Base-by-base conservation (phyloP, 2,888 invertebrate species). In the Machimus atricapillus region DNA sequence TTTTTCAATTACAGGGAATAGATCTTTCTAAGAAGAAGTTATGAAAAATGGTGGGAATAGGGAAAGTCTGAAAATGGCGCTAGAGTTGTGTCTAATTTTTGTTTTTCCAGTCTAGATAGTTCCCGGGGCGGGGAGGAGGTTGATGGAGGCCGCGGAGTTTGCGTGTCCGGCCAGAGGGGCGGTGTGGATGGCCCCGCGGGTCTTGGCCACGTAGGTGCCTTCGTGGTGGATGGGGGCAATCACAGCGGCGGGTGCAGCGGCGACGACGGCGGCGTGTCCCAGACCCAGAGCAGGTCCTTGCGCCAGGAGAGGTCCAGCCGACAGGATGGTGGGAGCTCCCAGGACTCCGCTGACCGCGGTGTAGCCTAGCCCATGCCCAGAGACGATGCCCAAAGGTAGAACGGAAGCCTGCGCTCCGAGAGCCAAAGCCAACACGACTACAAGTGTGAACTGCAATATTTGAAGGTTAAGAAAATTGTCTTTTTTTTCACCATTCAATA, bases 101-200 rank as follows among this genome's bases (percentile, higher is more conserved):
- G 27, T 27, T 46, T 14, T 58, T 58, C 40, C 19, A 43, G 58
- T 82, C 90, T 90, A 91, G 87, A 88, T 89, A 56, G 92, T 92
- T 77, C 92, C 92, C 77, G 92, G 92, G 87, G 92, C 92, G 85
- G 92, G 90, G 74, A 91, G 91, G 87, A 92, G 90, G 87, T 92
- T 92, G 85, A 92, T 89, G 4, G 92, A 91, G 87, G 92, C 91
- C 87, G 91, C 92, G 0, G 92, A 92, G 88, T 90, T 90, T 87
- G 91, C 90, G 89, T 92, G 92, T 87, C 92, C 92, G 85, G 92
- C 91, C 78, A 92, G 90, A 79, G 92, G 92, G 79, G 92, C 92
- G 76, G 91, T 90, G 87, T 92, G 92, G 66, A 92, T 90, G 87
- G 92, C 92, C 87, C 92, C 92, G 89, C 92, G 92, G 46, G 92